Base-by-base conservation (phyloP, 2,113 vertebrate genomes). In the Zingel zingel region DNA sequence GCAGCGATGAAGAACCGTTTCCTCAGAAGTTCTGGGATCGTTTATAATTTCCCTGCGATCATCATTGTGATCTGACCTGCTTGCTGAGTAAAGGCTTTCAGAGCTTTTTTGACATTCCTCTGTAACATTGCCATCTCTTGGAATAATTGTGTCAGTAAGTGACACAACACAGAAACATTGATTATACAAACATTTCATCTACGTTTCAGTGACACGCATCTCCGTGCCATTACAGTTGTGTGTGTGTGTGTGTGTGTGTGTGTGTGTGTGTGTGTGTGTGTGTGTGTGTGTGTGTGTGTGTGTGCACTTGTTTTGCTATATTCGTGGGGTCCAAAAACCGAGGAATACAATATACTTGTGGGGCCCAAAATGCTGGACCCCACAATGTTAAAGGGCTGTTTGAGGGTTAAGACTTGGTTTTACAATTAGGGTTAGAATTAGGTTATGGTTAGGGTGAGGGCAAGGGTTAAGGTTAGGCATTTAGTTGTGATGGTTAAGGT, bases 41-140 rank as follows among this genome's bases (percentile, higher is more conserved):
- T 33, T 66, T 65, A 30, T 7, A 59, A 56, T 66, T 53, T 58
- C 30, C 48, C n/a, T 25, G 16, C 25, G 63, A 63, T 53, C 57
- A 18, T 81, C 58, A n/a, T 8, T 18, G 54, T 51, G 64, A 39
- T 18, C 56, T 67, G 68, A 81, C 54, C 74, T 62, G 48, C 50
- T 77, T 70, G 48, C 61, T 45, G 53, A 79, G 25, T 13, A 62
- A 36, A 21, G 70, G 36, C 0, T 57, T 16, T 27, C 27, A 30
- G 18, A 33, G 68, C 71, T 59, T 25, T 53, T n/a, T 51, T 0
- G 51, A 10, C 21, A 59, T 18, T 39, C 13, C 16, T 27, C 51
- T 53, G 70, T 72, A 25, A 62, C 43, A 1, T 5, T 57, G 51
- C 79, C 86, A 25, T 63, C 86, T 85, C 3, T 2, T 88, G 89